These are phyloP conservation scores for Rhagonycha lutea DNA, from an alignment of 2,888 invertebrate genomes.

Conservation along the genomic window DNA sequence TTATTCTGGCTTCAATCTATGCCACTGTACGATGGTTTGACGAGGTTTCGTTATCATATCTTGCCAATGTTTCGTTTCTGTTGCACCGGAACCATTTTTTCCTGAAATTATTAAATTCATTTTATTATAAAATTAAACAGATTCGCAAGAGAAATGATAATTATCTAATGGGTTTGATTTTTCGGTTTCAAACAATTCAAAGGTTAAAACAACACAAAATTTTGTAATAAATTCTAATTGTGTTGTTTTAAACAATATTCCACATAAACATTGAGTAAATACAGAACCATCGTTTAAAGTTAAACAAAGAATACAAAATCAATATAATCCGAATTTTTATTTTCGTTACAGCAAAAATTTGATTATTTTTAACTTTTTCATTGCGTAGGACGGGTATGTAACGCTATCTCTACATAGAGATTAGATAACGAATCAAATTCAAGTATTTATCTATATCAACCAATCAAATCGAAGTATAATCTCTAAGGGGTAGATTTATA, in stretches of 20 bases:
- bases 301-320: background rate
- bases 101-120: slow-evolving; percentile 64
- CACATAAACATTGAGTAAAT: background rate
- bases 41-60: slow-evolving; percentile 97
- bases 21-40: slow-evolving; percentile 96
- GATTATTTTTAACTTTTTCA: too few species aligned
- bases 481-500: too few species aligned
- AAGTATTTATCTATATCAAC: too few species aligned
- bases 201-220: too few species aligned
- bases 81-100: slow-evolving; percentile 91
- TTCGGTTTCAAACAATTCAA: too few species aligned
- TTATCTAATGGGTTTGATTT: background rate
- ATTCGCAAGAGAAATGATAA: background rate
- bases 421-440: too few species aligned
- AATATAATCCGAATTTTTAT: background rate
- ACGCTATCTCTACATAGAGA: too few species aligned
- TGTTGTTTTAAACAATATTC: background rate
- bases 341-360: too few species aligned
- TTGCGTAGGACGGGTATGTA: too few species aligned
- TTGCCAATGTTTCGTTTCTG: slow-evolving; percentile 97
- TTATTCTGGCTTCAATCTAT: slow-evolving; percentile 93
- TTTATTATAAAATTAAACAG: background rate
- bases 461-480: too few species aligned
- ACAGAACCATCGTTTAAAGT: background rate
- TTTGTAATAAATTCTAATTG: too few species aligned